phyloP scores from a whole-genome alignment of 2,888 invertebrate species.

The Strigamia crassipes region DNA sequence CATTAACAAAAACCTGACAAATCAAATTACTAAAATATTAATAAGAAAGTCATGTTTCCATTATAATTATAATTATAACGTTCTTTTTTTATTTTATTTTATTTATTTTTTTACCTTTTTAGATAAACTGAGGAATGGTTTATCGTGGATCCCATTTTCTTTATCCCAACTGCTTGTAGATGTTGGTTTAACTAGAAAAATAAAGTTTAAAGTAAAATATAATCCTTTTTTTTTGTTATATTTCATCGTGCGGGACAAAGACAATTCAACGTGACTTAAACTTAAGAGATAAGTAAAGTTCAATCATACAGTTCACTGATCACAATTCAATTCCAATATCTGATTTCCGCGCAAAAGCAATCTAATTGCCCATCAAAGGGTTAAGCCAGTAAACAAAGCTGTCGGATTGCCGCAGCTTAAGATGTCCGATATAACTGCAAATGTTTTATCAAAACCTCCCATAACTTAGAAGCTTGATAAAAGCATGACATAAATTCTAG shows the following conservation, averaged over 20 bases:
- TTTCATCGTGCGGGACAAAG: neutral
- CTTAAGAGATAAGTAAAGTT: slow-evolving; percentile 30
- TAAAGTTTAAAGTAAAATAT: neutral
- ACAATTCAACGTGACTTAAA: neutral
- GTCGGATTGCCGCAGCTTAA: neutral
- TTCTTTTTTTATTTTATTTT: neutral
- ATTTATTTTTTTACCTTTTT: slow-evolving; percentile 10
- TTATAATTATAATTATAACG: neutral
- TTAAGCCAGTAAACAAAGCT: neutral
- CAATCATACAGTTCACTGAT: slow-evolving; percentile 1
- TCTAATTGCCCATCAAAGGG: slow-evolving; percentile 16
- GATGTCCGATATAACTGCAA: neutral
- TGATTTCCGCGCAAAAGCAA: neutral
- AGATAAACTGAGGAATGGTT: slow-evolving; percentile 11
- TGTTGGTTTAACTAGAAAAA: neutral
- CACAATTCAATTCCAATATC: slow-evolving; percentile 35
- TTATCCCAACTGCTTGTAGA: slow-evolving; percentile 16
- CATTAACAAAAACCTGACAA: neutral
- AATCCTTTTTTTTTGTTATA: neutral
- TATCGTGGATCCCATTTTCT: slow-evolving; percentile 34
- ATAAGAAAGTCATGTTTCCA: neutral
- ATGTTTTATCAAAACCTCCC: neutral
- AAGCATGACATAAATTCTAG: neutral
- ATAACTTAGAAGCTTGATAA: neutral
- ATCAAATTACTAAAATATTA: neutral